phyloP scores from a whole-genome alignment of 2,888 invertebrate species.

The Acronicta leporina region DNA sequence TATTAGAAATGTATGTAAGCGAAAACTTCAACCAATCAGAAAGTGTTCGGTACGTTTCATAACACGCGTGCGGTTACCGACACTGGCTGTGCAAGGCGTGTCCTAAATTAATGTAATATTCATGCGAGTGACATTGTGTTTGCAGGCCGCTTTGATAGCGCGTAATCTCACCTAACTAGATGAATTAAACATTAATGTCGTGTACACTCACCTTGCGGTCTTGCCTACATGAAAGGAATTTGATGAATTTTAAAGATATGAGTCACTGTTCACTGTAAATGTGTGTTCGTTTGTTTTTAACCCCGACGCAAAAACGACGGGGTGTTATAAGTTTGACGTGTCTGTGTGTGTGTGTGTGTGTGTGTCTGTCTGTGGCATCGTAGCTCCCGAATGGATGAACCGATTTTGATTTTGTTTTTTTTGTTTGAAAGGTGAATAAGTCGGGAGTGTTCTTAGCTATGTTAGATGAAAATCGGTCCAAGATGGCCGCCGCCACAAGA shows the following conservation, averaged over 20 bases:
- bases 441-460: too few relatives aligned
- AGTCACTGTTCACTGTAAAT: not conserved
- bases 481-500: too few relatives aligned
- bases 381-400: too few relatives aligned
- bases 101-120: conserved; percentile 67
- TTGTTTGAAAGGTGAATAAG: too few relatives aligned
- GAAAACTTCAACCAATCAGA: too few relatives aligned
- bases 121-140: conserved; percentile 59
- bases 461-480: too few relatives aligned
- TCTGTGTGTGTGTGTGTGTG: too few relatives aligned
- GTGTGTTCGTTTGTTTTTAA: not conserved
- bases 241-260: conserved; percentile 7
- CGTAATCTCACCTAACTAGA: conserved; percentile 64
- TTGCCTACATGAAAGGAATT: conserved; percentile 33
- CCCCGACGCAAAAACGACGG: too few relatives aligned
- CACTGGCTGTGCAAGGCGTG: conserved; percentile 13
- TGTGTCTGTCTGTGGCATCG: too few relatives aligned
- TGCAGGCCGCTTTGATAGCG: conserved; percentile 63
- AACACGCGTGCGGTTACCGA: not conserved
- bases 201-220: conserved; percentile 35
- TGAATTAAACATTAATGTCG: conserved; percentile 70
- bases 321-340: too few relatives aligned
- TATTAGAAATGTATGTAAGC: too few relatives aligned
- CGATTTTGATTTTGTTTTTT: too few relatives aligned
- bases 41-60: not conserved